phyloP scores from a whole-genome alignment of 2,888 invertebrate species.

The Fissipunctia ypsillon region DNA sequence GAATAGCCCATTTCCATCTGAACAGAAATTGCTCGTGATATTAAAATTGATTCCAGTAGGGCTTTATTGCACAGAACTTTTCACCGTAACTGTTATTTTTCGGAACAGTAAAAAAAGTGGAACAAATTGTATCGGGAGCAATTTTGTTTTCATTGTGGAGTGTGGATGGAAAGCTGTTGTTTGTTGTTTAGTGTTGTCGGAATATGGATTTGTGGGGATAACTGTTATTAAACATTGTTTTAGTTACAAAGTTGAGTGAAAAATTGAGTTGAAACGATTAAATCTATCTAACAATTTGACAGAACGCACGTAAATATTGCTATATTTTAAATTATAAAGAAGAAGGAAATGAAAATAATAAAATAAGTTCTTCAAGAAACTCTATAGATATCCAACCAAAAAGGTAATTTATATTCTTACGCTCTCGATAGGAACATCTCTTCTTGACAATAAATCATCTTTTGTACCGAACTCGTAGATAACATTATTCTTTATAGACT shows the following conservation, averaged over 20 bases:
- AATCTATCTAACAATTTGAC: background rate
- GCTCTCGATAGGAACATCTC: constrained; percentile 36
- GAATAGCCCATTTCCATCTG: constrained; percentile 72
- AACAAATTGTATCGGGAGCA: constrained; percentile 53
- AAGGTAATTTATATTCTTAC: constrained; percentile 49
- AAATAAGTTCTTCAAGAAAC: constrained; percentile 11
- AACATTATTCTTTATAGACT: constrained; percentile 38
- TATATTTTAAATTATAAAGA: too few relatives aligned
- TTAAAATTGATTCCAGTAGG: constrained; percentile 82
- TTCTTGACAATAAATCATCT: constrained; percentile 50
- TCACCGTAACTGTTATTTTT: constrained; percentile 71
- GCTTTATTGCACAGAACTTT: constrained; percentile 77
- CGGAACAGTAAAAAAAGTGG: constrained; percentile 45
- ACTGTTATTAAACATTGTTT: constrained; percentile 18
- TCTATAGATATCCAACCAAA: constrained; percentile 1
- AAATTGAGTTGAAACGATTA: background rate
- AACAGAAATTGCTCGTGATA: constrained; percentile 71
- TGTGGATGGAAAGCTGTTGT: constrained; percentile 35
- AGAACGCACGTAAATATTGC: too few relatives aligned
- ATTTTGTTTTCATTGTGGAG: constrained; percentile 57
- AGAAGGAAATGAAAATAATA: constrained; percentile 8
- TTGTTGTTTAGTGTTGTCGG: constrained; percentile 31
- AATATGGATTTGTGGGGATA: constrained; percentile 31
- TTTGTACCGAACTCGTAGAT: constrained; percentile 50
- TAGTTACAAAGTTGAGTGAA: background rate